These are phyloP conservation scores for Tipula unca DNA, from an alignment of 2,888 invertebrate genomes.

Conservation along the genomic window DNA sequence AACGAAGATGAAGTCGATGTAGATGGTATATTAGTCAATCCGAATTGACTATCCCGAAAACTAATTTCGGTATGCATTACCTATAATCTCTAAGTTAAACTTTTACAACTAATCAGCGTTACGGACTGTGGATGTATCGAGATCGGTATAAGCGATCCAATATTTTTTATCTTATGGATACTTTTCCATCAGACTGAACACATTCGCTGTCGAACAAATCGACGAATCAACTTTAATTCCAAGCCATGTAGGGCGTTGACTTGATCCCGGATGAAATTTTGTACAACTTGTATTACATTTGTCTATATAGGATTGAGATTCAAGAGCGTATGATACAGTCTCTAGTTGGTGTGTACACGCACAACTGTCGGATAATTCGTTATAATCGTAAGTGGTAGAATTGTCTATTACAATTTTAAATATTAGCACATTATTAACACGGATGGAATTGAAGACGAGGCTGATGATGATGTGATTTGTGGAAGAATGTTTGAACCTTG, in stretches of 20 bases:
- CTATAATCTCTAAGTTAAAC: no score
- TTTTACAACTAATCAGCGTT: conserved; percentile 60
- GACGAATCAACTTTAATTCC: conserved; percentile 76
- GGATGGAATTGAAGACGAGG: conserved; percentile 53
- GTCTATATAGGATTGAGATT: conserved; percentile 59
- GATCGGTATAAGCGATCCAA: conserved; percentile 25
- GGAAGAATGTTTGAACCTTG: conserved; percentile 69
- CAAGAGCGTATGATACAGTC: conserved; percentile 74
- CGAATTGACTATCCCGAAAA: conserved; percentile 32
- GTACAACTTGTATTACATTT: conserved; percentile 44
- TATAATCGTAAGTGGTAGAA: conserved; percentile 69
- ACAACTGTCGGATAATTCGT: conserved; percentile 69
- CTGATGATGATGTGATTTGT: conserved; percentile 49
- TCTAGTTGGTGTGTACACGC: conserved; percentile 72
- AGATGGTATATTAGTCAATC: conserved; percentile 25
- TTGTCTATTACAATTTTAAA: conserved; percentile 77
- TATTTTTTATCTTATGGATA: neutral
- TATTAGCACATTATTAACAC: conserved; percentile 64
- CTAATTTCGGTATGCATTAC: no score
- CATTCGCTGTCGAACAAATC: conserved; percentile 70
- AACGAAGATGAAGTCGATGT: conserved; percentile 17
- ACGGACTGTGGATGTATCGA: conserved; percentile 74
- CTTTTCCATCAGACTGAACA: conserved; percentile 56
- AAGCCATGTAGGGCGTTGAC: conserved; percentile 50
- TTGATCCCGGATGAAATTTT: neutral